Evolutionary conservation across 2,888 invertebrate genomes (phyloP), one percentile per base, ranked within the genome.

Genomic region (Zygogramma bicolorata): DNA sequence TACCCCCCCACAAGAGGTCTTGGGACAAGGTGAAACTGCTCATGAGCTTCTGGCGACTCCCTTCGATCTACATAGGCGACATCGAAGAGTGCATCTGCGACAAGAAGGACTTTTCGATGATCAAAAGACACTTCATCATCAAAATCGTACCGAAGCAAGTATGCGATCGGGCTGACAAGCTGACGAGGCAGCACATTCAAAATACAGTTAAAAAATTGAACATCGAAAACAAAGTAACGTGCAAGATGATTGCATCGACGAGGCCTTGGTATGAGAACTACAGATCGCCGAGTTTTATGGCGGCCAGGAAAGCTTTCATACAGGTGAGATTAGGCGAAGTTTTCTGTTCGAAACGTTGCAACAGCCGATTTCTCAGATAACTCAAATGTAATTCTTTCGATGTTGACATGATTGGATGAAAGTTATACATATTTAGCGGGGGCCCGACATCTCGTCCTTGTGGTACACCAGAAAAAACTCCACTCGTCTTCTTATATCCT

Each of bases 21-120:
- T 87, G 87, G 87, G 84, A 84, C 74, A 84, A 87, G 79, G 81
- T 85, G 0, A 85, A 85, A 73, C 76, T 87, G 10, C 74, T 88
- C n/a, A 88, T 88, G 88, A 84, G 86, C 61, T 86, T 87, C 62
- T 89, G 88, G 89, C 81, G 88, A 34, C 77, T 85, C 10, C 87
- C 87, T 0, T 83, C 85, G 1, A 82, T 87, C 40, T 79, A 77
- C 22, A 75, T 86, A 0, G 84, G 81, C 60, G 84, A 86, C 10
- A 83, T 82, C 5, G 77, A 85, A 70, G 83, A 84, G 61, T 87
- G 87, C 60, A 82, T 76, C 3, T 87, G 87, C 65, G 85, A 86
- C 4, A 83, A 86, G 53, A 79, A 84, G 27, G 85, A 86, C 62
- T 77, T 70, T 4, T 79, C 80, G 3, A 83, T 82, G 68, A 78